These are phyloP conservation scores for Setophaga coronata DNA, from an alignment of 2,113 vertebrate species.

Conservation along the genomic window DNA sequence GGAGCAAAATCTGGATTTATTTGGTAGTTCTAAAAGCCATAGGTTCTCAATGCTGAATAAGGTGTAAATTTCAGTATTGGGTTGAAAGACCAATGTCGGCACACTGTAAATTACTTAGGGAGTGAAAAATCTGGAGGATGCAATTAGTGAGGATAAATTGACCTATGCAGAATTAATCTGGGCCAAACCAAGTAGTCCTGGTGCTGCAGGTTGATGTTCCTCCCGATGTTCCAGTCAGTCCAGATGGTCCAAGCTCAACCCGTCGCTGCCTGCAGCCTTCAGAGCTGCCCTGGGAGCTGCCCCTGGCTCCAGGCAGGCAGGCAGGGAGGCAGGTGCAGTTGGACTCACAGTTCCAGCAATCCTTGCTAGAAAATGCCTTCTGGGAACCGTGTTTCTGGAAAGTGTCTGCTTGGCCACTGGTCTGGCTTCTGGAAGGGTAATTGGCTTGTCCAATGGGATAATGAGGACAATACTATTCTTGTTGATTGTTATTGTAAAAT, in stretches of 20 bases:
- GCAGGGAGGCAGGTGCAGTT: not conserved
- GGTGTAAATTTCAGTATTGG: not conserved
- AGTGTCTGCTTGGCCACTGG: not conserved
- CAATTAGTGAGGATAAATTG: not conserved
- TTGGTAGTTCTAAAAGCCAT: not conserved
- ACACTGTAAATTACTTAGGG: not conserved
- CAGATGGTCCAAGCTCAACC: not conserved
- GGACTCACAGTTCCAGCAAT: not conserved
- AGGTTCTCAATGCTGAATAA: not conserved
- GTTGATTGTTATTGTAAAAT: not conserved
- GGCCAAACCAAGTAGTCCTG: fast-evolving
- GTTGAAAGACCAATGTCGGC: not conserved
- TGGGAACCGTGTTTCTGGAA: not conserved
- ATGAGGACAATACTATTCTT: not conserved
- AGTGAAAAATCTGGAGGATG: not conserved
- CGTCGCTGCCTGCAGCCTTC: not conserved
- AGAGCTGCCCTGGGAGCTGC: not conserved
- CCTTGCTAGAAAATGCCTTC: not conserved
- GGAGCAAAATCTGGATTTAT: not conserved
- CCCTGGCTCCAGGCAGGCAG: not conserved
- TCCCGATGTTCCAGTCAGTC: not conserved
- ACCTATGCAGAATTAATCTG: not conserved
- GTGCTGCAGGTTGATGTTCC: not conserved
- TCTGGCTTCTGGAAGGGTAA: not conserved
- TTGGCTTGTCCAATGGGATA: not conserved